phyloP scores from a whole-genome alignment of 2,113 vertebrate species.

The Pelusios castaneus region DNA sequence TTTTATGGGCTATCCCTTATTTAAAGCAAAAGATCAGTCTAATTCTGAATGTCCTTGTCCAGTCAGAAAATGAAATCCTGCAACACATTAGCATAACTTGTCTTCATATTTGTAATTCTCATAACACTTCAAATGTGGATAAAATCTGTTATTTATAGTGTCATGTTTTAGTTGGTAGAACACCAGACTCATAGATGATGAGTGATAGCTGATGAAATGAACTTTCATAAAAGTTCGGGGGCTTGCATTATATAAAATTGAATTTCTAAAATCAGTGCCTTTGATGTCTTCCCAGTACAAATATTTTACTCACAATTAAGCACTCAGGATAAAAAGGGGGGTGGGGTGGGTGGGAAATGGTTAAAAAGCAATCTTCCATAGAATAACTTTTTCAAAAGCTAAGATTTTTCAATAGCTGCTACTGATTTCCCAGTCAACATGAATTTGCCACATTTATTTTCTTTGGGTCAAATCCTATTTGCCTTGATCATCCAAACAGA shows the following conservation, averaged over 20 bases:
- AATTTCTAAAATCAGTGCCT: conserved; percentile 64
- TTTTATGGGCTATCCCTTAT: background rate
- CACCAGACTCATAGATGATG: conserved; percentile 71
- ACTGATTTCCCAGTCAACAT: conserved; percentile 66
- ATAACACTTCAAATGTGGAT: conserved; percentile 52
- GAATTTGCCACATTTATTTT: conserved; percentile 59
- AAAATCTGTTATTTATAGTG: conserved; percentile 67
- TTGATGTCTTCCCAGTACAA: conserved; percentile 75
- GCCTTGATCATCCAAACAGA: conserved; percentile 35
- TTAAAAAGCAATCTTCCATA: conserved; percentile 53
- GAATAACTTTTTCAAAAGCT: conserved; percentile 52
- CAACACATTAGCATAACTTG: conserved; percentile 26
- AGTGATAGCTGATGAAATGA: conserved; percentile 70
- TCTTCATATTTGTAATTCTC: conserved; percentile 50
- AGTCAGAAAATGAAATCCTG: conserved; percentile 16
- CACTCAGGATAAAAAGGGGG: conserved; percentile 51
- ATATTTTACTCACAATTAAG: conserved; percentile 65
- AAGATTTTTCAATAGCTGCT: conserved; percentile 64
- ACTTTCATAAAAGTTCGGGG: conserved; percentile 70
- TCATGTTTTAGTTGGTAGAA: conserved; percentile 77
- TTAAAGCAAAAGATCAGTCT: background rate
- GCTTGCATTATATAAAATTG: conserved; percentile 63
- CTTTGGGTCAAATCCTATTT: conserved; percentile 41
- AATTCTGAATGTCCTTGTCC: conserved; percentile 17
- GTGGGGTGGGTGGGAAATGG: conserved; percentile 35